A percentile compares a stretch with the other conserved stretches of the same genome.
phyloP scores from a whole-genome alignment of 2,797 vertebrate genomes.

The Microchirus variegatus region DNA sequence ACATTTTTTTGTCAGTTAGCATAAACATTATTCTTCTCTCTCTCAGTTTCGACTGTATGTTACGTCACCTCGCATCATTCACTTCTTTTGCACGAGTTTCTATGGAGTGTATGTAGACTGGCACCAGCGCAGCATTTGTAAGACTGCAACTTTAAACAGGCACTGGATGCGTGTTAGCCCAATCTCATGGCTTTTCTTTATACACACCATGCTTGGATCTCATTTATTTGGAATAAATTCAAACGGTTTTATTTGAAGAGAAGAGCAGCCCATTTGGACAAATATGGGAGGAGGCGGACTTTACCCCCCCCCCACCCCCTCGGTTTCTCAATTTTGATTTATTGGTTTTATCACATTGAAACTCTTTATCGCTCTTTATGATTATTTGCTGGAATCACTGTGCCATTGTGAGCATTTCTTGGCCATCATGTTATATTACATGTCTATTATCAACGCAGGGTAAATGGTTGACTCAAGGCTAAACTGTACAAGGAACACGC shows the following conservation, averaged over 20 bases:
- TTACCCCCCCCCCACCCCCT: not conserved
- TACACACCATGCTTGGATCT: no score
- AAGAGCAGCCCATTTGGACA: not conserved
- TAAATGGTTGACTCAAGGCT: constrained; percentile 15
- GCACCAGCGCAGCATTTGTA: not conserved
- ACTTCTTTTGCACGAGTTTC: not conserved
- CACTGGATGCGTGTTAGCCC: no score
- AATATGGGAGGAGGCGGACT: not conserved
- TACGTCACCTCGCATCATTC: no score
- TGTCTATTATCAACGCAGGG: not conserved
- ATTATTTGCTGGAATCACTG: not conserved
- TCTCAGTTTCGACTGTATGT: no score
- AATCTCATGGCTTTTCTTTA: no score
- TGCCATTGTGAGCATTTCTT: no score
- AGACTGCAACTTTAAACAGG: no score
- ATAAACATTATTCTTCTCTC: no score
- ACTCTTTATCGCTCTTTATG: not conserved
- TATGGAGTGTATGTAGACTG: not conserved
- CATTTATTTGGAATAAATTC: no score
- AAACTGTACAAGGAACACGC: not conserved
- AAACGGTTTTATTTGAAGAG: not conserved
- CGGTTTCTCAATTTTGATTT: not conserved
- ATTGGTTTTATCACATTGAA: not conserved
- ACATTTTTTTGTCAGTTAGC: no score
- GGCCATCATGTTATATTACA: not conserved